These are phyloP conservation scores for Bufotes viridis DNA, from an alignment of 2,797 vertebrate species.

Conservation along the genomic window DNA sequence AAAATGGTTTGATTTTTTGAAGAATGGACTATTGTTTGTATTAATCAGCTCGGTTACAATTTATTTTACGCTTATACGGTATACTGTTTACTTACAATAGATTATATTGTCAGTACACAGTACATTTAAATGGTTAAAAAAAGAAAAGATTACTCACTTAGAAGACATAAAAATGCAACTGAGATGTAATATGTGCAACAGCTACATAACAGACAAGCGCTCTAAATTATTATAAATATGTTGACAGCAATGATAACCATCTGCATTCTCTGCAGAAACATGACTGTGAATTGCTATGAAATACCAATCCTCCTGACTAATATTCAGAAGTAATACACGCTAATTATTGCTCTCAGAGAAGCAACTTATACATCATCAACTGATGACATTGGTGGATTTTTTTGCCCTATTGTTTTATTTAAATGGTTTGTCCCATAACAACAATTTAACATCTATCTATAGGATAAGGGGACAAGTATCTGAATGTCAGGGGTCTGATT, in stretches of 20 bases:
- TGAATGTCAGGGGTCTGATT: no score
- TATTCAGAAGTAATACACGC: neutral
- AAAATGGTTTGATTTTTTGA: no score
- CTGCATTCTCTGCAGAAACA: neutral
- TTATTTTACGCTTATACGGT: no score
- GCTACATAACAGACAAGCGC: neutral
- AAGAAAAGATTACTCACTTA: neutral
- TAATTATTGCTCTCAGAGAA: neutral
- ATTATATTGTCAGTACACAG: neutral
- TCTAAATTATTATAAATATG: neutral
- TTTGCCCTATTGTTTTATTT: no score
- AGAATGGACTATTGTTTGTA: no score
- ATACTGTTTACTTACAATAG: neutral
- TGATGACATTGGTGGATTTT: no score
- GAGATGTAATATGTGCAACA: neutral
- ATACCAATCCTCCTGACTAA: neutral
- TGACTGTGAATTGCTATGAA: neutral
- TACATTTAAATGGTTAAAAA: neutral
- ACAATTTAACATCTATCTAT: no score
- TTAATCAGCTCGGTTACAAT: no score
- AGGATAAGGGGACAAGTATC: no score
- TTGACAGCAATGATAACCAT: constrained; percentile 3
- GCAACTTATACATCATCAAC: neutral
- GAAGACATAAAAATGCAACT: neutral
- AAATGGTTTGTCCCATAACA: no score